Base-by-base conservation (phyloP, 2,888 invertebrate genomes). In the Melikaiella ostensackeni region DNA sequence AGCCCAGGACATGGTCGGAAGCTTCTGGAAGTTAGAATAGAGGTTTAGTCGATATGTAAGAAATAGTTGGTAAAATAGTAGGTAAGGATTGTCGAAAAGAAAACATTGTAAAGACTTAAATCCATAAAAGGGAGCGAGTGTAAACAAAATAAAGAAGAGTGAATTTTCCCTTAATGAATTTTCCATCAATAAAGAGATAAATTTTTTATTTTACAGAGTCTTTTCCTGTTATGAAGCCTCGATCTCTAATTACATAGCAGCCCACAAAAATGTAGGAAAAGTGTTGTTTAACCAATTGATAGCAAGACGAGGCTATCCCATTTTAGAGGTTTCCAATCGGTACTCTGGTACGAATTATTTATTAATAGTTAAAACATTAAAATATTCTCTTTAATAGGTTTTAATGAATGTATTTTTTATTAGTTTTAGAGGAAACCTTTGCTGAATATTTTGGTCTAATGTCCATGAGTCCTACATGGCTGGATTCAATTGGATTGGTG, bases 151-250 rank as follows among this genome's bases (percentile, higher is more conserved):
- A n/a, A n/a, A n/a, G n/a, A n/a, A n/a, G n/a, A n/a, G 13, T 74
- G 27, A n/a, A 21, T 57, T n/a, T 24, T 38, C 38, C 46, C 7
- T 66, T 27, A 59, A 74, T 30, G 57, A 55, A 27, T n/a, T 75
- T 75, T 35, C n/a, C 46, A 61, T 61, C 42, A 30, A 70, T 21
- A 1, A 55, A 55, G 21, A 24, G 2, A n/a, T 63, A 2, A 27
- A 24, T 27, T 42, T 35, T 63, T 63, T 38, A 21, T 35, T 21
- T 63, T 38, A 33, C 77, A 89, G 90, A 75, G 80, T 90, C 21
- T 88, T 86, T 11, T 89, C 90, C 8, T 90, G 90, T 50, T 86
- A 85, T 35, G 87, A 90, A 57, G 86, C 90, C 1, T 88, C 89
- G 4, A 63, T 90, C 5, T 81, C 81, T n/a, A 89, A 88, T 75